Base-by-base conservation (phyloP, 2,797 vertebrate genomes). In the Megaceryle alcyon region DNA sequence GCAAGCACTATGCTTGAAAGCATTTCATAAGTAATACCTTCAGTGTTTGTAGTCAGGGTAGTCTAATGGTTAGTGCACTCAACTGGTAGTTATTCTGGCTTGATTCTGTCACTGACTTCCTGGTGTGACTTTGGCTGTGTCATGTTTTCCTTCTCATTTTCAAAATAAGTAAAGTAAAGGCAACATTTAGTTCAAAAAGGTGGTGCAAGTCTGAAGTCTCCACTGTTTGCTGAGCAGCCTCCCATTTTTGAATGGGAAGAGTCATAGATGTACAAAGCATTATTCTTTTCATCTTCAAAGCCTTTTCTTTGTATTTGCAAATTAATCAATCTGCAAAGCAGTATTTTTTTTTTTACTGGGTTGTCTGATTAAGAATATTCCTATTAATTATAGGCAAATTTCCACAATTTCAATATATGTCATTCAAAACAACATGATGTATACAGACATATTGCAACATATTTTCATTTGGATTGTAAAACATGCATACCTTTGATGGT, bases 381-480 rank as follows among this genome's bases (percentile, higher is more conserved):
- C 71, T 80, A 71, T 28, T 93, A 93, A 91, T 84, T 90, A 88
- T 4, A 91, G 46, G 33, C 80, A 69, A 90, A 91, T 72, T 15
- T 33, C 41, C 51, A 33, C 65, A 72, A 23, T 72, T 69, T 39
- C n/a, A 89, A 33, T 64, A 33, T 18, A 61, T 33, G 44, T 64
- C 17, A 78, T 78, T 92, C 1, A 1, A 86, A 93, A 81, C 60
- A 86, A 70, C 75, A 29, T 17, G 15, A 86, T 82, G 43, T 28
- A 48, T 33, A 37, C 16, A 82, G 60, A 41, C 78, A 56, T 63
- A 90, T 29, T 89, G 57, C 0, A 3, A 59, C n/a, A 3, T 57
- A 71, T 88, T 97, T 95, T 92, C 78, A 89, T 96, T 96, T 96
- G 93, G 71, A 83, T 92, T 94, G 65, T 87, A 95, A 95, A 95